Conservation (phyloP, 1,140 invertebrate genomes). For the Lordiphosa collinella region DNA sequence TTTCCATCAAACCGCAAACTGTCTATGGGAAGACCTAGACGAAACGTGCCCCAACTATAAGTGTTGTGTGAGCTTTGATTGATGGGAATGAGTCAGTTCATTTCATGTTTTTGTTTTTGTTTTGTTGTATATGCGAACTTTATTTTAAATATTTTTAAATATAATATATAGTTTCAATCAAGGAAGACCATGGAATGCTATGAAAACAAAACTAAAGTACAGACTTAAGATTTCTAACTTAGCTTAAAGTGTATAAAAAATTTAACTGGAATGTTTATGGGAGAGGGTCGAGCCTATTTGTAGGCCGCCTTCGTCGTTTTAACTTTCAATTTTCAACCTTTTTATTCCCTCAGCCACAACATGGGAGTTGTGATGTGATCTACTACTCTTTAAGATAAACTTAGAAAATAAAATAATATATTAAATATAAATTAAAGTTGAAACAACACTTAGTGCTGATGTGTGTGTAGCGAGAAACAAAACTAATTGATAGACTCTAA, state of each 20-base stretch:
- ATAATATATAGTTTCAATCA: slow-evolving; percentile 34
- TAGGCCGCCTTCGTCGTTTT: slow-evolving; percentile 10
- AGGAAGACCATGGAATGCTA: slow-evolving; percentile 72
- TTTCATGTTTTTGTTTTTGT: slow-evolving; percentile 18
- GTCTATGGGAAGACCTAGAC: slow-evolving; percentile 31
- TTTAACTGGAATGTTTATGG: slow-evolving; percentile 57
- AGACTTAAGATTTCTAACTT: slow-evolving; percentile 38
- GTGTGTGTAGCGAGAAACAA: slow-evolving; percentile 6
- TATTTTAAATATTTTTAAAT: slow-evolving; percentile 51
- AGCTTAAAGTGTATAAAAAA: slow-evolving; percentile 37
- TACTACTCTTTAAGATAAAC: slow-evolving; percentile 59
- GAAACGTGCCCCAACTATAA: slow-evolving; percentile 66
- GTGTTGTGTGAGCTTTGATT: slow-evolving; percentile 43
- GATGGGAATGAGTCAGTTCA: slow-evolving; percentile 61
- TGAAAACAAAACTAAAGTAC: slow-evolving; percentile 18
- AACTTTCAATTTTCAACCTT: slow-evolving; percentile 71
- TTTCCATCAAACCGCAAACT: slow-evolving; percentile 42
- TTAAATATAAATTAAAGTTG: slow-evolving; percentile 64
- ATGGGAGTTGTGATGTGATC: slow-evolving; percentile 4
- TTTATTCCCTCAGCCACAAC: slow-evolving; percentile 50
- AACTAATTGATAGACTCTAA: slow-evolving; percentile 62
- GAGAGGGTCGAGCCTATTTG: slow-evolving; percentile 1
- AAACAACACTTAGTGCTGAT: slow-evolving; percentile 68
- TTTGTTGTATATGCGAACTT: slow-evolving; percentile 54
- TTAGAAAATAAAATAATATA: slow-evolving; percentile 40